phyloP scores from a whole-genome alignment of 1,140 invertebrate species.

The Phocides pigmalion region DNA sequence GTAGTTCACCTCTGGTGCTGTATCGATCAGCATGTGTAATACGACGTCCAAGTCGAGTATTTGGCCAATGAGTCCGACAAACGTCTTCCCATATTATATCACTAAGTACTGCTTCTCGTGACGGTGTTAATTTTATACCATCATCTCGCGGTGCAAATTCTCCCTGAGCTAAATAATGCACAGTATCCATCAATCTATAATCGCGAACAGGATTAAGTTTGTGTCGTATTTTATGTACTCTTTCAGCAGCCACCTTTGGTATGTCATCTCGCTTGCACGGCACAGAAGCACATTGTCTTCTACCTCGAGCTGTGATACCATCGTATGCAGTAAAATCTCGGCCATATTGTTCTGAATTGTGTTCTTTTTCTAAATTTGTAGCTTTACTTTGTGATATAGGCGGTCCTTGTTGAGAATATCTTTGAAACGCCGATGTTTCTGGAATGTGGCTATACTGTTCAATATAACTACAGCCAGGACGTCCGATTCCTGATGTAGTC shows the following conservation, averaged over 20 bases:
- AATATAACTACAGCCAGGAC: slow-evolving; percentile 72
- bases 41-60: slow-evolving; percentile 62
- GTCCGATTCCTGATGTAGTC: slow-evolving; percentile 41
- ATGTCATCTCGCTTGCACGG: slow-evolving; percentile 70
- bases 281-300: slow-evolving; percentile 69
- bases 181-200: slow-evolving; percentile 77
- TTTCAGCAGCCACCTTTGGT: slow-evolving; percentile 66
- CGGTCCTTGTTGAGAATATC: slow-evolving; percentile 60
- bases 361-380: slow-evolving; percentile 71
- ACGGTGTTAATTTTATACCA: slow-evolving; percentile 76
- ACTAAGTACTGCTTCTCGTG: slow-evolving; percentile 75
- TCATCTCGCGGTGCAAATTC: slow-evolving; percentile 77
- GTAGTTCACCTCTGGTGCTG: slow-evolving; percentile 63
- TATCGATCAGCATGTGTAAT: slow-evolving; percentile 57
- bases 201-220: slow-evolving; percentile 75
- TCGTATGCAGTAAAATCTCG: slow-evolving; percentile 76
- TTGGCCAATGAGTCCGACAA: slow-evolving; percentile 78
- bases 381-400: slow-evolving; percentile 64
- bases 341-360: slow-evolving; percentile 74
- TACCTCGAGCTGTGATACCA: slow-evolving; percentile 68
- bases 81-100: slow-evolving; percentile 80
- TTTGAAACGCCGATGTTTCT: slow-evolving; percentile 73
- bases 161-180: slow-evolving; percentile 77
- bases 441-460: slow-evolving; percentile 74
- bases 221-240: slow-evolving; percentile 73